Evolutionary conservation across 2,797 vertebrate species (phyloP).

Genomic region (Centropyge bicolor): DNA sequence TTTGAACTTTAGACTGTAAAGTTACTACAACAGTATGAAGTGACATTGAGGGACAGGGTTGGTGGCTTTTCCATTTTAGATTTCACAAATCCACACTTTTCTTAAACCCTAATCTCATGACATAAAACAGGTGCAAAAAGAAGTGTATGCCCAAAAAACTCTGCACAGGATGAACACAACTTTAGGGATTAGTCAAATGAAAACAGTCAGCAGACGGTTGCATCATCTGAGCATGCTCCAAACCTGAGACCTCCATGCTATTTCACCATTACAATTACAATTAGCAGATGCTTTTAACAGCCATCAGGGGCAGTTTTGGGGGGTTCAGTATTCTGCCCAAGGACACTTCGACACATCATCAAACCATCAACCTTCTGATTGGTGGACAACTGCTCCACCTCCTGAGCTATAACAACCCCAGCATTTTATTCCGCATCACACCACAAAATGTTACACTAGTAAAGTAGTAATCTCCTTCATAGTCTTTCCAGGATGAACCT

Average conservation of each 20-base stretch:
- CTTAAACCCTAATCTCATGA: not conserved
- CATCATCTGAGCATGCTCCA: not conserved
- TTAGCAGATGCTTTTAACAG: too few species aligned
- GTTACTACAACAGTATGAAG: not conserved
- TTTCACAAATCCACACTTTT: not conserved
- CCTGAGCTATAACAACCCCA: too few species aligned
- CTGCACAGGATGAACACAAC: too few species aligned
- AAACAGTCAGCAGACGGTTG: not conserved
- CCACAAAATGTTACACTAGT: constrained; percentile 7
- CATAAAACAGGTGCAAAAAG: not conserved
- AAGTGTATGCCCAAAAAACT: not conserved
- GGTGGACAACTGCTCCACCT: too few species aligned
- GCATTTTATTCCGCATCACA: constrained; percentile 13
- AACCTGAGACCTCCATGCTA: not conserved
- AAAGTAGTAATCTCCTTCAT: too few species aligned
- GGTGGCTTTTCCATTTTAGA: not conserved
- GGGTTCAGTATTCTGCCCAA: too few species aligned
- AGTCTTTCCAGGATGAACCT: too few species aligned
- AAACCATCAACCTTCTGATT: too few species aligned
- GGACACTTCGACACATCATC: too few species aligned
- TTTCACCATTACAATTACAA: too few species aligned
- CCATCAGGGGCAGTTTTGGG: too few species aligned
- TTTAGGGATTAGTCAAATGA: not conserved
- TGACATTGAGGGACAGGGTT: too few species aligned
- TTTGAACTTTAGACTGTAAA: not conserved